Evolutionary conservation across 2,113 vertebrate genomes (phyloP).

Genomic region (Gymnarchus niloticus): DNA sequence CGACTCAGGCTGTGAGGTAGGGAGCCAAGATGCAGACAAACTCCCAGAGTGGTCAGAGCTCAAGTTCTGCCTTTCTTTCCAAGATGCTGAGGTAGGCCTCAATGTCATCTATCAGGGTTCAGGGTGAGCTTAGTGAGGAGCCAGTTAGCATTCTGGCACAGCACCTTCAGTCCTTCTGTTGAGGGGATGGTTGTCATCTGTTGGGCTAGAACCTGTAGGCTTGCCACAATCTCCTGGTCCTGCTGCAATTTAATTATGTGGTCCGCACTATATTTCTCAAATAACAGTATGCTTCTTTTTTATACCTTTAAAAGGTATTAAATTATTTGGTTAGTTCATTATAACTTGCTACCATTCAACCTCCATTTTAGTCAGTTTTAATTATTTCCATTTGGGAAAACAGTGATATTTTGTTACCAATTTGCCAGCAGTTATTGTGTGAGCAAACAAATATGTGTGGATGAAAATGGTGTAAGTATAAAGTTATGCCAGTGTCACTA

Average conservation of each 20-base stretch:
- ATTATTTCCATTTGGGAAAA: background rate
- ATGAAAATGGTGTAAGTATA: background rate
- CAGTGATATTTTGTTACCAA: background rate
- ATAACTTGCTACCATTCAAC: slow-evolving; percentile 18
- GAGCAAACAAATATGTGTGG: background rate
- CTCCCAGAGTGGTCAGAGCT: no score
- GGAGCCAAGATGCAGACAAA: no score
- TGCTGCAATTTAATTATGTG: slow-evolving; percentile 50
- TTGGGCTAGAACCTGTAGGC: no score
- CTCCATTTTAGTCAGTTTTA: background rate
- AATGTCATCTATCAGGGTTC: no score
- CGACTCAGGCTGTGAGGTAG: no score
- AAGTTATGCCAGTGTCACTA: background rate
- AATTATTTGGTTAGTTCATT: slow-evolving; percentile 39
- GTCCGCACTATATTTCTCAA: slow-evolving; percentile 31
- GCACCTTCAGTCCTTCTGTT: no score
- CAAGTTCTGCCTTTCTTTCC: no score
- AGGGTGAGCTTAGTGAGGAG: no score
- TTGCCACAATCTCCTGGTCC: no score
- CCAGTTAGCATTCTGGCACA: no score
- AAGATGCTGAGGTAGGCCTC: no score
- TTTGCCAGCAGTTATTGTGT: background rate
- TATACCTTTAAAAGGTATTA: slow-evolving; percentile 37
- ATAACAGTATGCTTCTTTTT: slow-evolving; percentile 42
- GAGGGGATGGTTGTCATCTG: no score